Evolutionary conservation across 64 coral and sea anemone species (phyloP), one percentile per base, ranked within the genome.

Genomic region (Pocillopora verrucosa): DNA sequence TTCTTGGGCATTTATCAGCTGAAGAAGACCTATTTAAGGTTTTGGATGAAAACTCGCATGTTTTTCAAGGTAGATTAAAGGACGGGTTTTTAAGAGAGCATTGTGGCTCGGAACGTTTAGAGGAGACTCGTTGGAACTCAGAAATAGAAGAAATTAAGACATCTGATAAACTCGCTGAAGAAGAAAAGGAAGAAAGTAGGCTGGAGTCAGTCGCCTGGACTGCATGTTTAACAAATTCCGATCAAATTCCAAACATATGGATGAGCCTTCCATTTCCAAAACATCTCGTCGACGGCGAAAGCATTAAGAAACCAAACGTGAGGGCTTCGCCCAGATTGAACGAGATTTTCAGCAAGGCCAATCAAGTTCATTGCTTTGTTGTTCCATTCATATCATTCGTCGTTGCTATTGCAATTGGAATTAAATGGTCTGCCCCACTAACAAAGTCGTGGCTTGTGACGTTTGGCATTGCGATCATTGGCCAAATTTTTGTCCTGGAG

Each of bases 231-330:
- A 89, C 80, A 1, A 94, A 78, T 34, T 82, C 80, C 12, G 92
- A 89, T 59, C 76, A 89, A 36, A 74, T 84, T 58, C 87, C 92
- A 57, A 77, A 84, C 77, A 56, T 94, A 16, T 94, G 92, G 92
- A 94, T 73, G 41, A 82, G 68, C 26, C 69, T 94, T 83, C 92
- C 92, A 13, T 84, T 89, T 38, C 92, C 92, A 26, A 67, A 73
- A 10, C 60, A 89, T 13, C 79, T 94, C 0, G 79, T 94, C 20
- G 87, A 89, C 37, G 64, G 72, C 9, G 67, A 57, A 19, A 65
- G 82, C 37, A 85, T 85, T 20, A 85, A 25, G 11, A 85, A 72
- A 65, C 19, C 56, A 13, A 36, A 25, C 10, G 7, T 16, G 24
- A 41, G 16, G 5, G 24, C 22, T 20, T 70, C 67, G 3, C 78